Evolutionary conservation across 2,888 invertebrate genomes (phyloP), one percentile per base, ranked within the genome.

Genomic region (Cantharis flavilabris): DNA sequence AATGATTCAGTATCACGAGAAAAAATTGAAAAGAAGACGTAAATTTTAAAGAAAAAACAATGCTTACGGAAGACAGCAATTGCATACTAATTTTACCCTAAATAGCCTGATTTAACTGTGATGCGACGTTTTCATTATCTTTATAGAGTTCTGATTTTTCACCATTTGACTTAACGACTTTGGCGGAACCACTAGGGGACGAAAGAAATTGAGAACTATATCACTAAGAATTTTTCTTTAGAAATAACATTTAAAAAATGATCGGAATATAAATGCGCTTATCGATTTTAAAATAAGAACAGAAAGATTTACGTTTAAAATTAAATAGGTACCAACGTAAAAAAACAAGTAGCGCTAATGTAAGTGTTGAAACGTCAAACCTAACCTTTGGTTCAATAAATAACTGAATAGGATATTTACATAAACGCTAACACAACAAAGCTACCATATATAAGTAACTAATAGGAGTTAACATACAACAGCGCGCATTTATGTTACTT

Each of bases 351-450:
- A 73, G 76, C 72, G 69, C 65, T 71, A 49, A 49, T 49, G 49
- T 49, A 77, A 73, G 77, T 75, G 77, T 72, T 73, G 63, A 77
- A 72, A 74, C 74, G 74, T 70, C 71, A 74, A 65, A 73, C 74
- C 72, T 74, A 13, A 78, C 49, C 49, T 49, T 49, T 49, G 73
- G 62, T 70, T 33, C 76, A 71, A 79, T 79, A 79, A 79, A 79
- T 79, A 79, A 77, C 77, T 77, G 73, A 71, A 64, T 72, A 76
- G 73, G 76, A 71, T 78, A 79, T 79, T 78, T 79, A 79, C 77
- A 79, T 67, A 78, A 73, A 73, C 79, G 76, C 75, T 79, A 78
- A 78, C 79, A 79, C 65, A 78, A 76, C 76, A 78, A 77, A 79
- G 77, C 76, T 69, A 72, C 75, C 77, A 78, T 78, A 77, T 79